These are phyloP conservation scores for Pollimyrus isidori DNA, from an alignment of 2,113 vertebrate genomes.

Conservation along the genomic window DNA sequence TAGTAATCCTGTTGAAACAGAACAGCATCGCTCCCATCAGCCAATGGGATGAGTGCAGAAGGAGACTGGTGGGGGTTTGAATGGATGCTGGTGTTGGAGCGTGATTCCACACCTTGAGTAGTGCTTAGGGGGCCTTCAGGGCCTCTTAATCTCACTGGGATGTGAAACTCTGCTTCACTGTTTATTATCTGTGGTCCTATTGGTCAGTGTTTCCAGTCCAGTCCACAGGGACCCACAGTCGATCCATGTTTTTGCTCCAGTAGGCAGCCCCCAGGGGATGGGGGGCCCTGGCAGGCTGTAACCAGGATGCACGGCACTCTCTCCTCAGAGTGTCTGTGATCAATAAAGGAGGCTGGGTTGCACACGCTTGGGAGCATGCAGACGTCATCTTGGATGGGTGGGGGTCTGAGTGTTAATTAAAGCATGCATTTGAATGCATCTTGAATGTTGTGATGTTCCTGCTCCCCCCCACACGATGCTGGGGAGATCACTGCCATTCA, in stretches of 20 bases:
- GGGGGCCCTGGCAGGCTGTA: not conserved
- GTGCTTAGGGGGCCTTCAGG: not conserved
- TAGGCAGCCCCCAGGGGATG: not conserved
- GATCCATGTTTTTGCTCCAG: not conserved
- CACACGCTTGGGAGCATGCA: not conserved
- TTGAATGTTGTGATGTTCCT: not conserved
- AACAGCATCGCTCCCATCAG: not conserved
- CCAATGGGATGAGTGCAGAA: not conserved
- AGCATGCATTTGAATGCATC: not conserved
- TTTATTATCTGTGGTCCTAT: not conserved
- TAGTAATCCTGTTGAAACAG: not conserved
- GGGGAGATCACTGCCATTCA: not conserved
- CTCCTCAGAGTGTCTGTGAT: not conserved
- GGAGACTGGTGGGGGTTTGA: not conserved
- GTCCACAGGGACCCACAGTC: not conserved
- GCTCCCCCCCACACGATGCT: not conserved
- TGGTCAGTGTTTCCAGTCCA: not conserved
- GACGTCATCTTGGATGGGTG: not conserved
- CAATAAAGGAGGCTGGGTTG: not conserved
- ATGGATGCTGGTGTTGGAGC: not conserved
- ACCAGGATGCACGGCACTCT: not conserved
- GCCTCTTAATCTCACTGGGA: not conserved
- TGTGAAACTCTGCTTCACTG: not conserved
- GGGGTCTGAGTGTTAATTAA: not conserved
- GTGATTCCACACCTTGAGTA: not conserved